Conservation (phyloP, 2,113 vertebrate genomes). For the Tiliqua scincoides region DNA sequence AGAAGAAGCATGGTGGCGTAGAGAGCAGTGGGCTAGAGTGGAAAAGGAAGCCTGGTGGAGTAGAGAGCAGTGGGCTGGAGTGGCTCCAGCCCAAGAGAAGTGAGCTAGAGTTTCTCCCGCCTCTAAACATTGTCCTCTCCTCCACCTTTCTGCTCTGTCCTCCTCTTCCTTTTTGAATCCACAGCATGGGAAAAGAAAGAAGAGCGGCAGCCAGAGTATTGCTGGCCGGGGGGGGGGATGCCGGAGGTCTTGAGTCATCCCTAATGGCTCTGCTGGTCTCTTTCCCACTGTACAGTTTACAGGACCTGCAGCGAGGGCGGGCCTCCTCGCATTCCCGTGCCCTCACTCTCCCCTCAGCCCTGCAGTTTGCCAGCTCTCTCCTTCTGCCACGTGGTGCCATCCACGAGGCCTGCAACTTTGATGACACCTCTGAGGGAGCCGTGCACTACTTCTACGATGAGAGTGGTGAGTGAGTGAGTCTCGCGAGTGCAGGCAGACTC, state of each 20-base stretch:
- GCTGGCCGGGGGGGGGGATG: no score
- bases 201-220: no score
- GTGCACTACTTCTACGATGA: conserved; percentile 92
- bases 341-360: conserved; percentile 85
- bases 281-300: conserved; percentile 74
- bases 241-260: not conserved
- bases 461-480: conserved; percentile 77
- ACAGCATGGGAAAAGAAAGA: no score
- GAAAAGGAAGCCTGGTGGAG: no score
- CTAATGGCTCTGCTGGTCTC: rapidly evolving
- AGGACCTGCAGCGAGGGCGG: conserved; percentile 85
- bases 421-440: conserved; percentile 89
- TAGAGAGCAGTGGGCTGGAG: no score
- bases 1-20: no score
- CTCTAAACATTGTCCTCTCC: no score
- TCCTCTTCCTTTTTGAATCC: not conserved
- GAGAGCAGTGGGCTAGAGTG: no score
- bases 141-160: not conserved
- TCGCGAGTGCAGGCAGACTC: no score
- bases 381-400: conserved; percentile 84
- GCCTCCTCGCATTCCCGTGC: conserved; percentile 86
- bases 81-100: no score
- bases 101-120: no score
- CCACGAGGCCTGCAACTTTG: conserved; percentile 90
- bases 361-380: conserved; percentile 89